These are phyloP conservation scores for Todiramphus saurophagus DNA, from an alignment of 2,113 vertebrate genomes.

Conservation along the genomic window DNA sequence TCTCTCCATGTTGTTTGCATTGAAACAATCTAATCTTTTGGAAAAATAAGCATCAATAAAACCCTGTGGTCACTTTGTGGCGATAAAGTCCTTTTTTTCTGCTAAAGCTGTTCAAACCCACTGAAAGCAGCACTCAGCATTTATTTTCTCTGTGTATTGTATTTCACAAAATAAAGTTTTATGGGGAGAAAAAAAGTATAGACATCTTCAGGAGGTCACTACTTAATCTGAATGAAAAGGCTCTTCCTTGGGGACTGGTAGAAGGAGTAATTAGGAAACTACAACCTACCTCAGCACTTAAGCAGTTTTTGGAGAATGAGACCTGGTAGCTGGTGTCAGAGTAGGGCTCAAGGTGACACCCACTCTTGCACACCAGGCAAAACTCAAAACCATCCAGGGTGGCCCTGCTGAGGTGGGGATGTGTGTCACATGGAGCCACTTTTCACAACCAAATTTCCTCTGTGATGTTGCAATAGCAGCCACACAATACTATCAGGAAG, in stretches of 20 bases:
- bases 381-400: not conserved
- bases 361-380: not conserved
- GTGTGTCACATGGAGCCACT: not conserved
- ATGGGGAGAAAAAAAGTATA: constrained; percentile 19
- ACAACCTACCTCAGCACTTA: not conserved
- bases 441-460: not conserved
- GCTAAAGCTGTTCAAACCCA: not conserved
- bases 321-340: not conserved
- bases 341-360: not conserved
- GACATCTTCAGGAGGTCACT: not conserved
- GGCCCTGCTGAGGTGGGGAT: not conserved
- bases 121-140: constrained; percentile 48
- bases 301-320: not conserved
- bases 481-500: not conserved
- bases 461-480: not conserved
- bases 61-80: constrained; percentile 71
- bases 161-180: constrained; percentile 86
- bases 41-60: constrained; percentile 73
- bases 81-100: constrained; percentile 37
- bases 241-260: not conserved
- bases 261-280: not conserved
- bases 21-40: constrained; percentile 45
- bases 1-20: constrained; percentile 45
- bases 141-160: constrained; percentile 74
- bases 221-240: not conserved